Evolutionary conservation across 2,888 invertebrate genomes (phyloP).

Genomic region (Chironomus riparius): DNA sequence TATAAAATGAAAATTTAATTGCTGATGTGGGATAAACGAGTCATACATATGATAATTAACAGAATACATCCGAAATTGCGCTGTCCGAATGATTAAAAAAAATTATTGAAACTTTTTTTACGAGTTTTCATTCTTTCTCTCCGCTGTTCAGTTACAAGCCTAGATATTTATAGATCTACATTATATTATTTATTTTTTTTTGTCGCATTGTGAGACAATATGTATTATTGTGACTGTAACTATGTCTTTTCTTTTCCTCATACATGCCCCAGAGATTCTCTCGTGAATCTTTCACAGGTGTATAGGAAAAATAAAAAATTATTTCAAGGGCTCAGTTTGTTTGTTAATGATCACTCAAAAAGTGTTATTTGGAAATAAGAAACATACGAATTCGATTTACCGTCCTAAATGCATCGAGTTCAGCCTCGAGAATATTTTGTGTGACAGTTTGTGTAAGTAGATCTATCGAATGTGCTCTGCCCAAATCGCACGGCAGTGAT

Average conservation of each 20-base stretch:
- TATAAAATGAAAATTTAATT: too few species aligned
- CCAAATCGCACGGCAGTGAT: not conserved
- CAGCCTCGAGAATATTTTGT: constrained; percentile 11
- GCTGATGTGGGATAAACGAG: too few species aligned
- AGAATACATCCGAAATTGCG: too few species aligned
- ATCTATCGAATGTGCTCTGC: not conserved
- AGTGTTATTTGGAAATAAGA: not conserved
- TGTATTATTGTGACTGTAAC: not conserved
- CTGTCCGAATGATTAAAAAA: too few species aligned
- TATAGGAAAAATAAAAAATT: not conserved
- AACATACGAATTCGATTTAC: not conserved
- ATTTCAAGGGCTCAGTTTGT: not conserved
- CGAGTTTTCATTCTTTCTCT: not conserved
- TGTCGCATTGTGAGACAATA: not conserved
- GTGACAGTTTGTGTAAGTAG: not conserved
- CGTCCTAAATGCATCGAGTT: constrained; percentile 11
- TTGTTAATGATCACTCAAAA: not conserved
- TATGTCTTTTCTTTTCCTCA: not conserved
- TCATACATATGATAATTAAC: too few species aligned
- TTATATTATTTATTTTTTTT: not conserved
- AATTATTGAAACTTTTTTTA: too few species aligned
- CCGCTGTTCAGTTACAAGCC: not conserved
- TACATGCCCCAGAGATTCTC: not conserved
- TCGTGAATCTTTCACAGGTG: not conserved
- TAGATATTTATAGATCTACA: not conserved